These are phyloP conservation scores for Acrocyrtus sp. DNA, from an alignment of 2,888 invertebrate genomes.

Conservation along the genomic window DNA sequence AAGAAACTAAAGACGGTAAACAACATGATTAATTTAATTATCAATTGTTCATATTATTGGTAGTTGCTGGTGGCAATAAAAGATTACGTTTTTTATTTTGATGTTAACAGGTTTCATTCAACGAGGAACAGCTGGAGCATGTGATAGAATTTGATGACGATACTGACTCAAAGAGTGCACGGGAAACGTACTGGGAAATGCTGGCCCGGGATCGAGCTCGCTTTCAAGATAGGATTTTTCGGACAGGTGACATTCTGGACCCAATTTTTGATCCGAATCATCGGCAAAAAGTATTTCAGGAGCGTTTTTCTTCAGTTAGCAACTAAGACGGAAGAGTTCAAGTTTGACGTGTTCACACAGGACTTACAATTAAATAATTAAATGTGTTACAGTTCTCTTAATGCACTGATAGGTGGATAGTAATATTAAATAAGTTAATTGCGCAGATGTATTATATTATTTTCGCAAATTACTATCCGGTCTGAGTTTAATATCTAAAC, in stretches of 20 bases:
- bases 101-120: constrained; percentile 70
- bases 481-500: no score
- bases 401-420: background rate
- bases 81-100: no score
- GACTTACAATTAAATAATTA: background rate
- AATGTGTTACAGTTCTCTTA: background rate
- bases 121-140: constrained; percentile 66
- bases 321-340: no score
- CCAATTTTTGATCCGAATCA: constrained; percentile 68
- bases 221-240: constrained; percentile 68
- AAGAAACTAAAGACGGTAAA: constrained; percentile 32
- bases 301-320: constrained; percentile 65
- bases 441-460: constrained; percentile 5
- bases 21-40: no score
- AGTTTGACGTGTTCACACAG: no score
- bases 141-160: constrained; percentile 71
- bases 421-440: constrained; percentile 11
- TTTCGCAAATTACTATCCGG: constrained; percentile 1
- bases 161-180: constrained; percentile 70
- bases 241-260: constrained; percentile 66
- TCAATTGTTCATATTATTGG: no score
- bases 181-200: constrained; percentile 73
- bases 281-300: constrained; percentile 67
- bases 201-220: constrained; percentile 70
- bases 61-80: no score